A percentile compares a stretch with the other conserved stretches of the same genome.
Conservation (phyloP, 2,888 invertebrate species). For the Acrocyrtus sp. region DNA sequence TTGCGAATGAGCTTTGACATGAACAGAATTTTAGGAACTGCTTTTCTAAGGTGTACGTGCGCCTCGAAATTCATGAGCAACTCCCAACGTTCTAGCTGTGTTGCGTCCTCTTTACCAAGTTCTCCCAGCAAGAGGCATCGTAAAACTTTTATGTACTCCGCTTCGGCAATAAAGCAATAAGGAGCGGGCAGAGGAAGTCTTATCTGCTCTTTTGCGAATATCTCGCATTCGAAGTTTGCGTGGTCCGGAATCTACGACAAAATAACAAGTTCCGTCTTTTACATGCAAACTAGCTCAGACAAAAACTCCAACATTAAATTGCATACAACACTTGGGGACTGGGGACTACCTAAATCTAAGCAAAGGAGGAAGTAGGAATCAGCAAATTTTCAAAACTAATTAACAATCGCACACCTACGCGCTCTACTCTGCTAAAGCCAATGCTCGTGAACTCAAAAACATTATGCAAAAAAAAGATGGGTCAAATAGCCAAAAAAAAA, state of each 20-base stretch:
- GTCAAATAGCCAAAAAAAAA: too few relatives aligned
- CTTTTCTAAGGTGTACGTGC: slow-evolving; percentile 44
- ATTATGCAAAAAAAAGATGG: not conserved
- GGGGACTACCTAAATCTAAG: not conserved
- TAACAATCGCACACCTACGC: too few relatives aligned
- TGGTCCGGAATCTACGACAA: slow-evolving; percentile 46
- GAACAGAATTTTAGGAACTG: slow-evolving; percentile 33
- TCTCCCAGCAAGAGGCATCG: slow-evolving; percentile 39
- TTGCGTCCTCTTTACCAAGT: slow-evolving; percentile 15
- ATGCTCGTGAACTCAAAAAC: too few relatives aligned
- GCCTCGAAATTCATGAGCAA: slow-evolving; percentile 38
- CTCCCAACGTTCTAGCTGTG: slow-evolving; percentile 37
- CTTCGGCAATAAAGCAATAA: slow-evolving; percentile 41
- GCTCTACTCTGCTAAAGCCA: too few relatives aligned
- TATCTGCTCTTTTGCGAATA: slow-evolving; percentile 44
- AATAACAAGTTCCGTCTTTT: slow-evolving; percentile 1
- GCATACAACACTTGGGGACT: not conserved
- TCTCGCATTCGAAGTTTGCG: slow-evolving; percentile 49
- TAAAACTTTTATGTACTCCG: slow-evolving; percentile 53
- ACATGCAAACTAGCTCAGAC: too few relatives aligned
- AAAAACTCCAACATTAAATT: not conserved
- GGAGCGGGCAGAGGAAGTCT: slow-evolving; percentile 30
- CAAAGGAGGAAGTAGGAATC: not conserved
- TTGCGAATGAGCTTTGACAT: slow-evolving; percentile 42
- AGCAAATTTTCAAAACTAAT: too few relatives aligned